Evolutionary conservation across 2,888 invertebrate genomes (phyloP).

Genomic region (Tethea ocularis): DNA sequence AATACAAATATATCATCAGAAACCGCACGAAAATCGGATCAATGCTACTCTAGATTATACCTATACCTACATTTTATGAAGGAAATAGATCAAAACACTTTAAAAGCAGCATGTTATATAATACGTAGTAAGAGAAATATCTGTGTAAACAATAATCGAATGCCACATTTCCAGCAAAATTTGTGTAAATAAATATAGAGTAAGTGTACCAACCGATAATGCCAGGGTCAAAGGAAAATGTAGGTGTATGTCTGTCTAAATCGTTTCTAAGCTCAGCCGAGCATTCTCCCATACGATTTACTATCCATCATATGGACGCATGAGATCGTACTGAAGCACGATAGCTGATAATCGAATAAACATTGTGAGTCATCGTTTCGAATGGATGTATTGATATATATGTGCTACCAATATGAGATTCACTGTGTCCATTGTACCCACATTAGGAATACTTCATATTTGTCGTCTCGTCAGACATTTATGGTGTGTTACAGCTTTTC

Average conservation of each 20-base stretch:
- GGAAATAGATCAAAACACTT: conserved; percentile 3
- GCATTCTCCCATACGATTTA: conserved; percentile 34
- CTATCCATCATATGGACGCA: conserved; percentile 50
- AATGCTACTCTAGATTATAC: neutral
- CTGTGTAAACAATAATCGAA: neutral
- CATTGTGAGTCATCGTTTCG: conserved; percentile 63
- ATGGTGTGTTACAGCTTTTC: neutral
- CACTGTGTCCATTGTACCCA: conserved; percentile 35
- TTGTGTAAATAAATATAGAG: neutral
- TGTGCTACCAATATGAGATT: conserved; percentile 31
- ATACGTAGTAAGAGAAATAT: neutral
- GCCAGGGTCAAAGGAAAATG: conserved; percentile 5
- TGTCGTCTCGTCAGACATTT: neutral
- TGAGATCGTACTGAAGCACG: conserved; percentile 48
- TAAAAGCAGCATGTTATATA: neutral
- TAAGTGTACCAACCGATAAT: conserved; percentile 4
- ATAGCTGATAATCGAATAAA: conserved; percentile 66
- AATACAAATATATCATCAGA: neutral
- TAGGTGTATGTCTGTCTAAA: conserved; percentile 8
- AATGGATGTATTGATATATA: conserved; percentile 36
- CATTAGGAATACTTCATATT: conserved; percentile 12
- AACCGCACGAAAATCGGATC: conserved; percentile 2
- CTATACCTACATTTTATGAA: neutral
- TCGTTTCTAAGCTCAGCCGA: conserved; percentile 17
- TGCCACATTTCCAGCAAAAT: neutral